phyloP scores from a whole-genome alignment of 2,113 vertebrate species.

The Ailurus styani region DNA sequence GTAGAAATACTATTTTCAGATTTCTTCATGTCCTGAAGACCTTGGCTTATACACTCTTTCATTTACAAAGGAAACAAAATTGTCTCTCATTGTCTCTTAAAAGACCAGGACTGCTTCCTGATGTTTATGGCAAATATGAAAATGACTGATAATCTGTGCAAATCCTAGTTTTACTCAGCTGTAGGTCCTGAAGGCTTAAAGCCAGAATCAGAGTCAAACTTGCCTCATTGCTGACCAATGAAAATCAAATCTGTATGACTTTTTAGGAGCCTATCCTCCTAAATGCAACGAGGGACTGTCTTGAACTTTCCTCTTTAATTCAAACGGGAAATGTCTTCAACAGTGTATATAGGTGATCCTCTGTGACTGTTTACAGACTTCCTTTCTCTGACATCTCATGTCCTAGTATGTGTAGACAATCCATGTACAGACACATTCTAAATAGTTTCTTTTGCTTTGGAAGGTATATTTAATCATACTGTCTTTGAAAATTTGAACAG shows the following conservation, averaged over 20 bases:
- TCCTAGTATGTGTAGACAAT: neutral
- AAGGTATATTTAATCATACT: neutral
- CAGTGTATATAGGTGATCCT: neutral
- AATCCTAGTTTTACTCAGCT: neutral
- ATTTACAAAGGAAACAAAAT: constrained; percentile 32
- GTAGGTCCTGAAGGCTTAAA: neutral
- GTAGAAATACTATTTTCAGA: constrained; percentile 30
- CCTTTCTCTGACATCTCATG: neutral
- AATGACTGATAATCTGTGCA: neutral
- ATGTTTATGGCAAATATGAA: neutral
- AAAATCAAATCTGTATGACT: neutral
- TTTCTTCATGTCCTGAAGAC: constrained; percentile 1
- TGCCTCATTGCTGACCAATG: neutral
- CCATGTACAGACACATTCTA: neutral
- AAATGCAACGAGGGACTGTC: neutral
- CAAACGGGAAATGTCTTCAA: neutral
- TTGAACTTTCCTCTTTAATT: neutral
- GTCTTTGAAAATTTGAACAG: neutral
- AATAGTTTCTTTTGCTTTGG: neutral
- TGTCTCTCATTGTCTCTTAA: neutral
- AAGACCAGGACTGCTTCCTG: neutral
- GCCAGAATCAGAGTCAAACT: neutral
- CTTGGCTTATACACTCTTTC: neutral
- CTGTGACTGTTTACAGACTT: neutral
- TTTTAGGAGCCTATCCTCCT: neutral